Conservation (phyloP, 2,797 vertebrate genomes). For the Jordanella pulchra region DNA sequence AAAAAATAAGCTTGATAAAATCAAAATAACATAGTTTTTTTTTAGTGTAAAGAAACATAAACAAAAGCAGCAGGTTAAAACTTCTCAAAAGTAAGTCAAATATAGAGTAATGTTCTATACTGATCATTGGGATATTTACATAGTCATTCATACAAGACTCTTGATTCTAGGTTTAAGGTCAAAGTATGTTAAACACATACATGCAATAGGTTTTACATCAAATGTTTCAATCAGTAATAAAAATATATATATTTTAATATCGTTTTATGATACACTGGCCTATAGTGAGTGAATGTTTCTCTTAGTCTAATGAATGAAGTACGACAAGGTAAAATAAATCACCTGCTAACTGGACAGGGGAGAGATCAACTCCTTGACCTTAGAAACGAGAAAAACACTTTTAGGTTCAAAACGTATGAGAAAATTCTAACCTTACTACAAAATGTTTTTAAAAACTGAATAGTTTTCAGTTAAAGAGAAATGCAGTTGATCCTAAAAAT, state of each 20-base stretch:
- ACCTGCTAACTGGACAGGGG: conserved; percentile 22
- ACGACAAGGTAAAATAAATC: not conserved
- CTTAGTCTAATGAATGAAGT: not conserved
- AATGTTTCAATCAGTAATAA: not conserved
- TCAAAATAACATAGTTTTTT: too few species aligned
- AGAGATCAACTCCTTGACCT: conserved; percentile 5
- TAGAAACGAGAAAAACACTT: not conserved
- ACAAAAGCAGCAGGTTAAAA: too few species aligned
- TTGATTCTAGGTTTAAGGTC: too few species aligned
- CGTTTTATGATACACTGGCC: not conserved
- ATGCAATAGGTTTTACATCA: not conserved
- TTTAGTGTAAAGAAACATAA: too few species aligned
- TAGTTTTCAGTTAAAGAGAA: not conserved
- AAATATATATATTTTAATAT: not conserved
- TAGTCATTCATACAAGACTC: too few species aligned
- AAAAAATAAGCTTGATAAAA: not conserved
- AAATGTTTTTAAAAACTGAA: not conserved
- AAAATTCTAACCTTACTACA: not conserved
- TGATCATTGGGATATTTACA: too few species aligned
- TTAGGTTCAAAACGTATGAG: not conserved
- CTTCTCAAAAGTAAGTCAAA: too few species aligned
- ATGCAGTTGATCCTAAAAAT: not conserved
- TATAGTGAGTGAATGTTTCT: too few species aligned
- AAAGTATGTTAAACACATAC: too few species aligned
- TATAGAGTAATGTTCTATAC: too few species aligned